Evolutionary conservation across 2,888 invertebrate species (phyloP).

Genomic region (Hoplodrina blanda): DNA sequence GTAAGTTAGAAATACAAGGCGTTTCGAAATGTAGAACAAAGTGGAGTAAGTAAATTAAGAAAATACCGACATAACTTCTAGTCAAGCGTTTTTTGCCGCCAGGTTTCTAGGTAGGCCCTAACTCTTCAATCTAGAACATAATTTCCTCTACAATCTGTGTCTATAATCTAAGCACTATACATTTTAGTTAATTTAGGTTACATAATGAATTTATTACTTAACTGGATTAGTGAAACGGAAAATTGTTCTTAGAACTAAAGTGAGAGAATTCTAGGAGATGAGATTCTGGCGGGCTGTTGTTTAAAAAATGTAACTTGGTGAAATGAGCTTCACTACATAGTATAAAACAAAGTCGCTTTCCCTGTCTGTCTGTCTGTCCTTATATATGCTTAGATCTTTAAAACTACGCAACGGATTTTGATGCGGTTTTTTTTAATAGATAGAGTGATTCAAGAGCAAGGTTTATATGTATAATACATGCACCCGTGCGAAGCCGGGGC

Average conservation of each 20-base stretch:
- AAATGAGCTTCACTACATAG: too few relatives aligned
- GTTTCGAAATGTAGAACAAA: background rate
- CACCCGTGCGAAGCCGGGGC: too few relatives aligned
- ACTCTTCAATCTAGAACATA: slow-evolving; percentile 9
- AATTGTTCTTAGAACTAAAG: background rate
- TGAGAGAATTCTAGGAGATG: too few relatives aligned
- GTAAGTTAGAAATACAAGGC: slow-evolving; percentile 1
- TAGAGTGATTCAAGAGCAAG: too few relatives aligned
- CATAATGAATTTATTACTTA: background rate
- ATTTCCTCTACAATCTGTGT: slow-evolving; percentile 9
- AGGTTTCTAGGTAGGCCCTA: background rate
- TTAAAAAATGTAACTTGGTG: too few relatives aligned
- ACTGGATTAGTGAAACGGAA: background rate
- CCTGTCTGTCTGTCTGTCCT: too few relatives aligned
- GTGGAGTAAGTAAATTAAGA: slow-evolving; percentile 5
- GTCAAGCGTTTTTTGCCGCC: background rate
- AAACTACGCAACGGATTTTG: too few relatives aligned
- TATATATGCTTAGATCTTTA: too few relatives aligned
- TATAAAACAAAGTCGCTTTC: too few relatives aligned
- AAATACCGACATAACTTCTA: background rate
- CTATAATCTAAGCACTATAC: background rate
- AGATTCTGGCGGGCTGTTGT: too few relatives aligned
- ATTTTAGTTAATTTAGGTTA: slow-evolving; percentile 1
- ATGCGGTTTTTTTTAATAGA: too few relatives aligned
- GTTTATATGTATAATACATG: too few relatives aligned